Evolutionary conservation across 2,888 invertebrate species (phyloP), one percentile per base, ranked within the genome.

Genomic region (Alentia gelatinosa): DNA sequence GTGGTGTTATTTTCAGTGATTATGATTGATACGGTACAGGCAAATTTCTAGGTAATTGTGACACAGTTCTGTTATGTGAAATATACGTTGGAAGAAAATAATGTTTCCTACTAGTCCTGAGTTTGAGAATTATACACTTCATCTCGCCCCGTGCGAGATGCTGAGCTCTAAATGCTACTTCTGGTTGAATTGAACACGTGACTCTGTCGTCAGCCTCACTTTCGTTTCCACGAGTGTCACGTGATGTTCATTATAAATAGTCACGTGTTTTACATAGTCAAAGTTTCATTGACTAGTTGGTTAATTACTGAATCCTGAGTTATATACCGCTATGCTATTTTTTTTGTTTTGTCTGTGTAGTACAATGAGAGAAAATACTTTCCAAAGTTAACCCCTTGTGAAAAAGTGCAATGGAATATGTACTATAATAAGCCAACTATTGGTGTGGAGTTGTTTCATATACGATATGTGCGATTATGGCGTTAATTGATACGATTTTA

Each of bases 391-490:
- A 26, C 68, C 30, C 33, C 56, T 30, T 15, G 68, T 68, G 30
- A 68, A 68, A 68, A 68, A 68, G 68, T 68, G 68, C 68, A 68
- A 68, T 68, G 68, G 68, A 68, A 12, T 68, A 68, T 68, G 56
- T 68, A 68, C 30, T 30, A 68, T 68, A 30, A 68, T 68, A 68
- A n/a, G 30, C 33, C 68, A 1, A 68, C n/a, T n/a, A 56, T 56
- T 56, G 19, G 56, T 56, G 56, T 56, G 56, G 23, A 56, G 56
- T 30, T 68, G 30, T 68, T 26, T 68, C 1, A 12, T 26, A 47
- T 47, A 68, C 26, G 68, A 30, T 68, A 30, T 68, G 68, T 68
- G 30, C 47, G 19, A 47, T 47, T 47, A 47, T 12, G 7, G 9
- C 7, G n/a, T 56, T 56, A 56, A 56, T 56, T 56, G 1, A 56